Evolutionary conservation across 2,888 invertebrate species (phyloP), one percentile per base, ranked within the genome.

Genomic region (Volucella bombylans): DNA sequence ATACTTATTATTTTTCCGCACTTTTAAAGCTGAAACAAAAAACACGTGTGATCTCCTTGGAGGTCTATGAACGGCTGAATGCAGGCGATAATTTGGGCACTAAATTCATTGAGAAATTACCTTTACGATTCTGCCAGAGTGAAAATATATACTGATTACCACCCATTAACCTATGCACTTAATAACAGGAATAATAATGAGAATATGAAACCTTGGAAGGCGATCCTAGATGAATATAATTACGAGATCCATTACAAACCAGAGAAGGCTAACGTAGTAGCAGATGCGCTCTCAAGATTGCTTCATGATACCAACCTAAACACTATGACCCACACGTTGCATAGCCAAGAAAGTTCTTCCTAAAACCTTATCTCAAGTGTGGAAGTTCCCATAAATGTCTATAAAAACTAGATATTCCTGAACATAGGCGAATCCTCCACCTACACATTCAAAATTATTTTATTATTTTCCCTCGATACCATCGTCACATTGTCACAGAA

Each of bases 371-470:
- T 81, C 14, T 73, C 64, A 10, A 31, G 49, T 10, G 55, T 72
- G 18, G 61, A 74, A 62, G 67, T 68, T 3, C 71, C 73, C n/a
- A 54, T 83, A n/a, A 79, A 78, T 39, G 57, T 68, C 10, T 79
- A 76, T 41, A 54, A 77, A 39, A 78, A 47, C 6, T 61, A 82
- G 18, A 18, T 18, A 18, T 18, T 18, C 18, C 18, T 18, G 18
- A 18, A 18, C 18, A 18, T 18, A 18, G 18, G 18, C 1, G 1
- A 18, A 18, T 18, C 18, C 1, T 18, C 18, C 18, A 18, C 1
- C 18, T 2, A 18, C 18, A 18, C 18, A 18, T 18, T 18, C 18
- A 18, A 18, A 18, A n/a, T n/a, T n/a, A n/a, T n/a, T n/a, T n/a
- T n/a, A 18, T 18, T 18, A 18, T 50, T 50, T 15, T 50, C 4